Base-by-base conservation (phyloP, 1,140 invertebrate genomes). In the Lepidurus couesii region DNA sequence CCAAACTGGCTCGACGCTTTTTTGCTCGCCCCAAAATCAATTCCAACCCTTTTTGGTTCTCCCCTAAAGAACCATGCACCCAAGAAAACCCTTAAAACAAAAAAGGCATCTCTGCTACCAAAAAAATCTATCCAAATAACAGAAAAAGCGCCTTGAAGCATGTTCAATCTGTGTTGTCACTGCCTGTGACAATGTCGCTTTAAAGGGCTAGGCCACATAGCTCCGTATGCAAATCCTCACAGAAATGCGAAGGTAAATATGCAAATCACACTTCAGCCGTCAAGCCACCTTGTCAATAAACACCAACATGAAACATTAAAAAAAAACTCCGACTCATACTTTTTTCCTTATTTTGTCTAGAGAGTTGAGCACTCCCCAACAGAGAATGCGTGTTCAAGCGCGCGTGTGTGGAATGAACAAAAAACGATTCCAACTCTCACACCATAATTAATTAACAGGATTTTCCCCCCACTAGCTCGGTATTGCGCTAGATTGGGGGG, bases 31-130 rank as follows among this genome's bases (percentile, higher is more conserved):
- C 76, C 16, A 44, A 79, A 47, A 79, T 47, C 75, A 75, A 81
- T 9, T 78, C 81, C 44, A 81, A 80, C 74, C 81, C 81, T 74
- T 81, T 81, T 75, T 45, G 78, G 16, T 80, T 79, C 7, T 73
- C 79, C 6, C 74, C 43, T 11, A 44, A 76, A 34, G 75, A 74
- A 4, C 77, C 79, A 42, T 80, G 79, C 21, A 79, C 79, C 73
- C 78, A 79, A 76, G 80, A 78, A 77, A 80, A 79, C 47, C 78
- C 80, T 44, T 7, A 13, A 11, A 7, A 21, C 53, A n/a, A 65
- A 65, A 65, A 65, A 21, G 47, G 47, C 11, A 65, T 11, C 9
- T 65, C 47, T 11, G 13, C 47, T 21, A 6, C 13, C 47, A 65
- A 21, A 65, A 65, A 11, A 10, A 65, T 21, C 8, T 13, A 9